These are phyloP conservation scores for Smittia sp. DNA, from an alignment of 2,888 invertebrate species.

Conservation along the genomic window DNA sequence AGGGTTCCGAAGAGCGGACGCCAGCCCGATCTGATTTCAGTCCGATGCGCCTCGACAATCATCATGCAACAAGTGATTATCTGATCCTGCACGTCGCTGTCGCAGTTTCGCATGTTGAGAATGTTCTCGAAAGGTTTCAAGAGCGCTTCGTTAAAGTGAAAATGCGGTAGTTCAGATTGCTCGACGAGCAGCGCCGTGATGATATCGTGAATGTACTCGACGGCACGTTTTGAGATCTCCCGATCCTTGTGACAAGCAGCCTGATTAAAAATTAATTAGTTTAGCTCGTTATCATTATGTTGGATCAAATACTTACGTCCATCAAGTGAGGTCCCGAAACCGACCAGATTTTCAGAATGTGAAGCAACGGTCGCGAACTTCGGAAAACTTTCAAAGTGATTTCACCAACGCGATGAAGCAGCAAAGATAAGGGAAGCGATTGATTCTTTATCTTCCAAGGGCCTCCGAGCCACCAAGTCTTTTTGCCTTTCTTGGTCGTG, in stretches of 20 bases:
- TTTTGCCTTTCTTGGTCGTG: slow-evolving; percentile 53
- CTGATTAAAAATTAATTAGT: slow-evolving; percentile 50
- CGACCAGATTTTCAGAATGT: slow-evolving; percentile 90
- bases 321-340: slow-evolving; percentile 90
- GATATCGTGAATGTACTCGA: slow-evolving; percentile 88
- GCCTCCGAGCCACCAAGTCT: slow-evolving; percentile 54
- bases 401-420: slow-evolving; percentile 82
- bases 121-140: slow-evolving; percentile 95
- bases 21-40: slow-evolving; percentile 95
- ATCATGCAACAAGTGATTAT: slow-evolving; percentile 94
- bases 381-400: slow-evolving; percentile 82
- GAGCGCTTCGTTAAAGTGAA: slow-evolving; percentile 92
- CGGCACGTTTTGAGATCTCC: slow-evolving; percentile 84
- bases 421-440: slow-evolving; percentile 57
- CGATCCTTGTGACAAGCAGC: slow-evolving; percentile 90
- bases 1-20: slow-evolving; percentile 91
- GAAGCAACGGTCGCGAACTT: slow-evolving; percentile 83
- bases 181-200: slow-evolving; percentile 83
- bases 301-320: slow-evolving; percentile 61
- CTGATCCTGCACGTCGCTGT: slow-evolving; percentile 88
- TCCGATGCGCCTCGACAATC: slow-evolving; percentile 90
- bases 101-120: slow-evolving; percentile 87
- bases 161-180: slow-evolving; percentile 85
- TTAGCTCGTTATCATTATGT: neutral
- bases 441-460: slow-evolving; percentile 53